Conservation (phyloP, 64 coral and sea anemone genomes). For the Stichodactyla mertensii region DNA sequence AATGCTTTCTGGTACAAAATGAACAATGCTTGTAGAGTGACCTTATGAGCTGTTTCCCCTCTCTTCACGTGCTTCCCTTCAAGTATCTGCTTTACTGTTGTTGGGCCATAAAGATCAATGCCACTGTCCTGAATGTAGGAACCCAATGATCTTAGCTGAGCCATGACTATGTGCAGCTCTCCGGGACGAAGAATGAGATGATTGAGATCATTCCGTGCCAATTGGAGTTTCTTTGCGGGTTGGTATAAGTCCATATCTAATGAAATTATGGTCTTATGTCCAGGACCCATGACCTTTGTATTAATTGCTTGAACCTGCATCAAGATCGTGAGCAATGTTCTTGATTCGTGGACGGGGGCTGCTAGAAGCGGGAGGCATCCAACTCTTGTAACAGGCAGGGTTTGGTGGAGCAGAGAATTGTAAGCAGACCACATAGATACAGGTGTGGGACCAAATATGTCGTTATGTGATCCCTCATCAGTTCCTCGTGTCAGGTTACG, state of each 20-base stretch:
- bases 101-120: constrained; percentile 38
- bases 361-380: constrained; percentile 16
- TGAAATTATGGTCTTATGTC: constrained; percentile 24
- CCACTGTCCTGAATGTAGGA: constrained; percentile 26
- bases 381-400: constrained; percentile 17
- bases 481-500: background rate
- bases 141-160: constrained; percentile 21
- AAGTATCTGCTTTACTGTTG: constrained; percentile 39
- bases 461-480: background rate
- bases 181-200: no score
- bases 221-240: no score
- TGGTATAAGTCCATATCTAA: background rate
- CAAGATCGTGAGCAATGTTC: constrained; percentile 20
- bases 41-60: constrained; percentile 15
- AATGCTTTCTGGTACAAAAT: constrained; percentile 28
- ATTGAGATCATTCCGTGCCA: no score
- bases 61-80: constrained; percentile 43
- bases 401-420: constrained; percentile 2
- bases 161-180: constrained; percentile 35
- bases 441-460: background rate
- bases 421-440: constrained; percentile 35
- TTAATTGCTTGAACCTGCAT: constrained; percentile 38
- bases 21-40: constrained; percentile 41
- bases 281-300: background rate
- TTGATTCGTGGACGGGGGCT: constrained; percentile 31